Conservation (phyloP, 2,113 vertebrate genomes). For the Megatriorchis doriae region DNA sequence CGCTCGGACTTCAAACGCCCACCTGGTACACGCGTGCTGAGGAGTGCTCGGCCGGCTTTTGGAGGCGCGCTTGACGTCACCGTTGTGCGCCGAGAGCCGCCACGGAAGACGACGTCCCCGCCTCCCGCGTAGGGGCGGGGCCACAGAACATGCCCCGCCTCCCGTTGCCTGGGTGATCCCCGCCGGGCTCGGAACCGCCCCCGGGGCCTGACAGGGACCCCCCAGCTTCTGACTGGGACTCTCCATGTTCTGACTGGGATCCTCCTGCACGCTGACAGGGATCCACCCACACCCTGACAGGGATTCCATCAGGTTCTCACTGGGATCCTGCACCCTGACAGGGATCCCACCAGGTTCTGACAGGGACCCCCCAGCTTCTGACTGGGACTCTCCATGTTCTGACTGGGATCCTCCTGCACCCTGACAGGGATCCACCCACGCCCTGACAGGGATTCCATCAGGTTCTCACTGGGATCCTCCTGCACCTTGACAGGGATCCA, state of each 20-base stretch:
- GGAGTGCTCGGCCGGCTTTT: rapidly evolving
- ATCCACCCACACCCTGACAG: no score
- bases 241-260: no score
- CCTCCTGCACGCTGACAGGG: no score
- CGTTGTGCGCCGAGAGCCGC: rapidly evolving
- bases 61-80: rapidly evolving
- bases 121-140: background rate
- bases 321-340: no score
- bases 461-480: no score
- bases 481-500: no score
- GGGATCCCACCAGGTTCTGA: no score
- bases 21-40: background rate
- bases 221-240: no score
- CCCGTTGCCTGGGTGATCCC: rapidly evolving
- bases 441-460: background rate
- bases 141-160: background rate
- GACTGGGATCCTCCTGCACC: no score
- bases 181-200: no score
- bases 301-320: rapidly evolving
- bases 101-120: rapidly evolving
- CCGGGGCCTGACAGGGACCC: no score
- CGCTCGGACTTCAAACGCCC: background rate
- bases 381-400: background rate
- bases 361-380: background rate
- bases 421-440: no score